Evolutionary conservation across 2,113 vertebrate genomes (phyloP), one percentile per base, ranked within the genome.

Genomic region (Dromas ardeola): DNA sequence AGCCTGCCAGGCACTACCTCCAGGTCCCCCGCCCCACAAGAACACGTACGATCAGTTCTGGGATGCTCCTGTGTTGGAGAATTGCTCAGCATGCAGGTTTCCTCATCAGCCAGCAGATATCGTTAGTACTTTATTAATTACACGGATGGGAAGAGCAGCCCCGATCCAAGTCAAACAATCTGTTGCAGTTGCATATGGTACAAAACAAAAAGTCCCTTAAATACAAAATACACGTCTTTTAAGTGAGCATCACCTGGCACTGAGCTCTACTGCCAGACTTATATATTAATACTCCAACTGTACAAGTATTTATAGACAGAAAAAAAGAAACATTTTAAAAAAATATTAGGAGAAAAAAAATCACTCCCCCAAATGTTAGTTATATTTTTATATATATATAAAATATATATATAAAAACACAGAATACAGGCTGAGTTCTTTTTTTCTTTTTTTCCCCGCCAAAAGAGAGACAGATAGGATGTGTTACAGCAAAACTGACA

Each of bases 241-340:
- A 72, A 62, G 71, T 72, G 85, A 89, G 72, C 91, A 34, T 90
- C 88, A 45, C 62, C 77, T 45, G 88, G 85, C 15, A 15, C 73
- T 72, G 84, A 95, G 67, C 81, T 96, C 77, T 87, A 23, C 69
- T 23, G 45, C 88, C 72, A 3, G 76, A 86, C 93, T 97, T 97
- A 98, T 98, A 97, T 97, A 98, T 97, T 98, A 98, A 97, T 94
- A 97, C 97, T 95, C 93, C 92, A 94, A 86, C 96, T 98, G 96
- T 98, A 98, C 98, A 97, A 95, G 82, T 97, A 98, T 98, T 97
- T 97, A 98, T 98, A 97, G 91, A 71, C 58, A 94, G 47, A 58
- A 70, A 91, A 82, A 94, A 74, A 65, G 13, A 78, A 62, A 52
- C 14, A 36, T 32, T 82, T 66, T 29, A 25, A 86, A 93, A 90